Evolutionary conservation across 2,797 vertebrate species (phyloP).

Genomic region (Tenualosa thibaudeaui): DNA sequence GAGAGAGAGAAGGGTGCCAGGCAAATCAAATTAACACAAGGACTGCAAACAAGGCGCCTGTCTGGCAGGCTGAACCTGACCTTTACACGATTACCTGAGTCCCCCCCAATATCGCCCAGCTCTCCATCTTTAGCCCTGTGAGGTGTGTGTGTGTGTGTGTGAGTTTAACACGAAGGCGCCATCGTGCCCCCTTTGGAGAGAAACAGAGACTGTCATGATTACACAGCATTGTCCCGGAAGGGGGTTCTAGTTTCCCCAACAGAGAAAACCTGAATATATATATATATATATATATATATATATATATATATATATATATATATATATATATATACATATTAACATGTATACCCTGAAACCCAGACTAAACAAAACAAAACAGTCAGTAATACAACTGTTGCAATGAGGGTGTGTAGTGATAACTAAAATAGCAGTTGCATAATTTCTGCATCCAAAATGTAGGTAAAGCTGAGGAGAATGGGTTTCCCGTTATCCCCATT

Average conservation of each 20-base stretch:
- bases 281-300: background rate
- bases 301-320: background rate
- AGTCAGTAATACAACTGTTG: background rate
- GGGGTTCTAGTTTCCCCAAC: background rate
- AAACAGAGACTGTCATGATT: background rate
- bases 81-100: slow-evolving; percentile 55
- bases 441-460: background rate
- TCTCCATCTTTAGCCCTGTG: slow-evolving; percentile 6
- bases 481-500: background rate
- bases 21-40: slow-evolving; percentile 13
- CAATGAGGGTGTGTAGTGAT: background rate
- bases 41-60: slow-evolving; percentile 38
- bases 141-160: slow-evolving; percentile 24
- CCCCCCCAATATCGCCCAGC: slow-evolving; percentile 24
- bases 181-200: background rate
- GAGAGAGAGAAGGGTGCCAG: background rate
- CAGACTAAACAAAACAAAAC: background rate
- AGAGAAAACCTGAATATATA: background rate
- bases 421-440: background rate
- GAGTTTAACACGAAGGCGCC: slow-evolving; percentile 14
- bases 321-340: no score
- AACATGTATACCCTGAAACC: background rate
- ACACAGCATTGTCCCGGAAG: background rate
- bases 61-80: slow-evolving; percentile 53
- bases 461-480: background rate